Evolutionary conservation across 2,113 vertebrate species (phyloP).

Genomic region (Nibea coibor): DNA sequence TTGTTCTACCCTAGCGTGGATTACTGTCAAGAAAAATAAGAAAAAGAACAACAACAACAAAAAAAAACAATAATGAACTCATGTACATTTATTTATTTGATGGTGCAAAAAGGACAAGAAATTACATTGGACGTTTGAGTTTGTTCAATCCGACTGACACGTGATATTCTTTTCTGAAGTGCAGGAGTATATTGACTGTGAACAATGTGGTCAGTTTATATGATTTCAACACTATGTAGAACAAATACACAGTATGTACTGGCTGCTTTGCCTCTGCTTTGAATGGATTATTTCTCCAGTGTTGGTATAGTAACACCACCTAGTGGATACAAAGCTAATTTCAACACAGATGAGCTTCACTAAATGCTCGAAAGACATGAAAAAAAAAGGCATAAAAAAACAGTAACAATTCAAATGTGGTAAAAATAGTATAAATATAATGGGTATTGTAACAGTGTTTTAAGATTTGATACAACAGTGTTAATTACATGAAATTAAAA

Average conservation of each 20-base stretch:
- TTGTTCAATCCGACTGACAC: background rate
- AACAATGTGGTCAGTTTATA: background rate
- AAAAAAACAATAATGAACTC: background rate
- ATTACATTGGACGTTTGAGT: background rate
- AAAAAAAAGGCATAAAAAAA: background rate
- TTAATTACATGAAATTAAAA: background rate
- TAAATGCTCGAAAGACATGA: background rate
- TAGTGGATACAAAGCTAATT: slow-evolving; percentile 34
- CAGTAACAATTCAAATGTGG: background rate
- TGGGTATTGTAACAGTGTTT: background rate
- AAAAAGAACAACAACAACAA: background rate
- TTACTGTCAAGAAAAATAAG: background rate
- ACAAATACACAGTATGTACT: background rate
- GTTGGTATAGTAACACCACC: slow-evolving; percentile 13
- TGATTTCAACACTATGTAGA: background rate
- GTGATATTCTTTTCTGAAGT: background rate
- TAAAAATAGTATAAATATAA: background rate
- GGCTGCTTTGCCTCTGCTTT: background rate
- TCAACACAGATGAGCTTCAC: background rate
- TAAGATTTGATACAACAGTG: background rate
- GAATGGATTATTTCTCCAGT: background rate
- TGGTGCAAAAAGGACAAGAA: background rate
- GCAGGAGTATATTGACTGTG: background rate
- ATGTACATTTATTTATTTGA: slow-evolving; percentile 14
- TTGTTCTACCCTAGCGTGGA: background rate